phyloP scores from a whole-genome alignment of 1,140 invertebrate genomes.

The Atta texana region DNA sequence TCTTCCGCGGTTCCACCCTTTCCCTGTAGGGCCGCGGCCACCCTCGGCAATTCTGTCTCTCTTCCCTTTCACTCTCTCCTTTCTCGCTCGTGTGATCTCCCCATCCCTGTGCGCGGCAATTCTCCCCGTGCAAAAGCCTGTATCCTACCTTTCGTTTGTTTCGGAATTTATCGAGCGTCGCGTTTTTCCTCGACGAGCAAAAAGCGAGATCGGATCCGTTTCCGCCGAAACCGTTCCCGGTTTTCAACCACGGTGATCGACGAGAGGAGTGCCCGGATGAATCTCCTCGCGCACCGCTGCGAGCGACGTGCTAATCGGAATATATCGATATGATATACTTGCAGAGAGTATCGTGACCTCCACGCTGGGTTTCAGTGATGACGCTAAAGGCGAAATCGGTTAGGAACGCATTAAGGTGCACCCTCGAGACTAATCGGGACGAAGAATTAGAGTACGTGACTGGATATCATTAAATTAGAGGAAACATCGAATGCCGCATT shows the following conservation, averaged over 20 bases:
- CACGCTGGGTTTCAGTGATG: too few relatives aligned
- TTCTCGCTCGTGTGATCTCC: neutral
- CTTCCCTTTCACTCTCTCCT: conserved; percentile 4
- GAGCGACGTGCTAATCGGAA: neutral
- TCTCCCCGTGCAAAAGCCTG: conserved; percentile 15
- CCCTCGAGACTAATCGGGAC: conserved; percentile 17
- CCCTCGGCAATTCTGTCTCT: conserved; percentile 45
- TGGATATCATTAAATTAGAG: neutral
- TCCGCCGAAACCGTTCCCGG: conserved; percentile 31
- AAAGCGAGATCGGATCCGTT: conserved; percentile 41
- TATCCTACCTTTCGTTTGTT: conserved; percentile 56
- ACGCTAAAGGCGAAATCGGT: neutral
- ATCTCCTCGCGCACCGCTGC: conserved; percentile 25
- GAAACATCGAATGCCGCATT: neutral
- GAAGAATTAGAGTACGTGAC: conserved; percentile 5
- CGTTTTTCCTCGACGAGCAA: conserved; percentile 55
- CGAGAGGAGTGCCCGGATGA: conserved; percentile 8
- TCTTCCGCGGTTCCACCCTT: conserved; percentile 76
- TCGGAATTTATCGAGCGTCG: conserved; percentile 67
- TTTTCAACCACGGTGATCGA: conserved; percentile 19
- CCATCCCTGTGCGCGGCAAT: conserved; percentile 2
- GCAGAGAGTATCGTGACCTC: conserved; percentile 2
- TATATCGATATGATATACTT: conserved; percentile 35
- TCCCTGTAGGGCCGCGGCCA: conserved; percentile 72
- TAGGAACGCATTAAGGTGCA: neutral